Percentiles rank a stretch among this genome's conserved stretches.
phyloP scores from a whole-genome alignment of 2,113 vertebrate species.

The Tupaia chinensis region DNA sequence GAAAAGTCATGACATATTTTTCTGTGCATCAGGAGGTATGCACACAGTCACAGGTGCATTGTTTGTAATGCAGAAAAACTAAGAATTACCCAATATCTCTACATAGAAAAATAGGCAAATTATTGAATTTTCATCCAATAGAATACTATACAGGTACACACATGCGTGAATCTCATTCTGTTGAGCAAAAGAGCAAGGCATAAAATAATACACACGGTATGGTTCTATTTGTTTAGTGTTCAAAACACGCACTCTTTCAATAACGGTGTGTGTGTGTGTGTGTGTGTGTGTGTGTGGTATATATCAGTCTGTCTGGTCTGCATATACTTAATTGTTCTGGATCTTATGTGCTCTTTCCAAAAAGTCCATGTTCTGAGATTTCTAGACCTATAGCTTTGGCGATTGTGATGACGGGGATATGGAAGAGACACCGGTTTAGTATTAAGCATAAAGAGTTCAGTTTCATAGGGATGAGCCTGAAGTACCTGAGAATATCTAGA shows the following conservation, averaged over 20 bases:
- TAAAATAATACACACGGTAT: background rate
- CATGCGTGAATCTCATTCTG: background rate
- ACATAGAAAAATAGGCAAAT: background rate
- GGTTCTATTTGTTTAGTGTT: background rate
- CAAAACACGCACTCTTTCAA: background rate
- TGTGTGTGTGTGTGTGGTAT: too few species aligned
- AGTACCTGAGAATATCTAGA: too few species aligned
- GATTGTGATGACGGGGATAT: background rate
- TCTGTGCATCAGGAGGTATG: background rate
- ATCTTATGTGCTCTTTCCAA: background rate
- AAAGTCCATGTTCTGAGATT: background rate
- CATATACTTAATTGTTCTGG: background rate
- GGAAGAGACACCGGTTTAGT: background rate
- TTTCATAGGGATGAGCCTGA: background rate
- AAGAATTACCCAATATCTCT: background rate
- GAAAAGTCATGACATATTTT: too few species aligned
- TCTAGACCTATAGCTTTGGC: background rate
- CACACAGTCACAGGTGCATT: background rate
- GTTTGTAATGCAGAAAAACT: background rate
- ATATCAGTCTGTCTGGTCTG: background rate
- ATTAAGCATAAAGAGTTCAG: background rate
- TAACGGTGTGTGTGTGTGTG: background rate
- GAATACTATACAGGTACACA: background rate
- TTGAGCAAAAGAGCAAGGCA: background rate
- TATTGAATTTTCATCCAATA: background rate